Evolutionary conservation across 2,797 vertebrate genomes (phyloP), one percentile per base, ranked within the genome.

Genomic region (Otolemur crassicaudatus): DNA sequence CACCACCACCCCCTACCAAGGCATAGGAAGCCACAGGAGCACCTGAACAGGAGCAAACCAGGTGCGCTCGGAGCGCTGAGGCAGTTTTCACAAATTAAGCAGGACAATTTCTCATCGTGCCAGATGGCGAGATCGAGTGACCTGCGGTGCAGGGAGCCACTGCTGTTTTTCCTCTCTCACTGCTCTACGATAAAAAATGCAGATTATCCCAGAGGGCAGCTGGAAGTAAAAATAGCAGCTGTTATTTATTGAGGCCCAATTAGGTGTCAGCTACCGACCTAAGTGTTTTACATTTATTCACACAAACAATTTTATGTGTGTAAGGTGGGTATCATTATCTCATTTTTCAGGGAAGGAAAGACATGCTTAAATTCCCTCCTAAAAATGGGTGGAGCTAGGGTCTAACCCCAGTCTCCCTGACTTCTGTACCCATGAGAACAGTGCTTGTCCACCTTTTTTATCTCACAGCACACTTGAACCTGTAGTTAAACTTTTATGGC

Each of bases 151-250:
- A 49, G 37, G 58, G n/a, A 49, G 31, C 10, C 69, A 20, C 82
- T 58, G 14, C 16, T 81, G 12, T 27, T 72, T 75, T 46, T 40
- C 37, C 5, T 23, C 10, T 72, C 65, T 29, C 63, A 23, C 37
- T 27, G 46, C 8, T 73, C 12, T 20, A 6, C 27, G 49, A 79
- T 70, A 11, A 29, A 29, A 85, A 84, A 13, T 10, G 37, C 25
- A 63, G 72, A 56, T 40, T 49, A 89, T 37, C 37, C 34, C 81
- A 82, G 79, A 75, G 49, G 65, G 67, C 60, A 87, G 34, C 69
- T 29, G 14, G 46, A 82, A 79, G 56, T 63, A 34, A 70, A 94
- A 87, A 67, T 12, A 84, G 53, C 86, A 92, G 70, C 86, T 87
- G 72, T 72, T 88, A 81, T 70, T 92, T 60, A 9, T 16, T 25